These are phyloP conservation scores for Leucoraja erinaceus DNA, from an alignment of 2,113 vertebrate genomes.

Conservation along the genomic window DNA sequence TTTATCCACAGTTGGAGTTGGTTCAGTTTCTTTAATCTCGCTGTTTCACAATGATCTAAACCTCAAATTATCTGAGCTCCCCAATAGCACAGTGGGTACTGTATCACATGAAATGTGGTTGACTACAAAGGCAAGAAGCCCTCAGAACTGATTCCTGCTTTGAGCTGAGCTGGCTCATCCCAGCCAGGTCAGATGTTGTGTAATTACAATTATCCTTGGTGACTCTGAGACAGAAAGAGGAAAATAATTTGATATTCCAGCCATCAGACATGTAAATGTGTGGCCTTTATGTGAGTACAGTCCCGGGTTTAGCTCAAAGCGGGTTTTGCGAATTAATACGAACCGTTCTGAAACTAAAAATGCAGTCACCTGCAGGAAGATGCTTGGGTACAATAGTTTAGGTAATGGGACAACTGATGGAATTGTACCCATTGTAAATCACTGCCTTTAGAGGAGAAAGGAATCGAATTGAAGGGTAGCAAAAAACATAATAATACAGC, in stretches of 20 bases:
- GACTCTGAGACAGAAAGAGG: neutral
- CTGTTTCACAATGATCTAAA: neutral
- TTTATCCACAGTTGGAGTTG: neutral
- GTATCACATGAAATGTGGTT: neutral
- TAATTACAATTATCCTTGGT: neutral
- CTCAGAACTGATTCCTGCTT: neutral
- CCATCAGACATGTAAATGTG: neutral
- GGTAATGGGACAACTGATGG: neutral
- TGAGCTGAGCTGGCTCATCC: neutral
- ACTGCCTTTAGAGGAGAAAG: neutral
- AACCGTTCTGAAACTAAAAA: neutral
- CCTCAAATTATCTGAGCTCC: neutral
- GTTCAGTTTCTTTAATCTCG: neutral
- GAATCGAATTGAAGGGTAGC: neutral
- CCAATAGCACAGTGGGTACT: neutral
- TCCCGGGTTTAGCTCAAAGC: neutral
- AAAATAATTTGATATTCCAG: neutral
- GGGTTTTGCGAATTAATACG: neutral
- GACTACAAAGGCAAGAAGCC: neutral
- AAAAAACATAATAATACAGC: too few relatives aligned
- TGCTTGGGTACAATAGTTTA: neutral
- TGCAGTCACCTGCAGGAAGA: neutral
- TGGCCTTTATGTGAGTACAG: neutral
- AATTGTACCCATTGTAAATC: neutral
- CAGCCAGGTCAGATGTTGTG: neutral